Conservation (phyloP, 2,888 invertebrate genomes). For the Synergus umbraculus region DNA sequence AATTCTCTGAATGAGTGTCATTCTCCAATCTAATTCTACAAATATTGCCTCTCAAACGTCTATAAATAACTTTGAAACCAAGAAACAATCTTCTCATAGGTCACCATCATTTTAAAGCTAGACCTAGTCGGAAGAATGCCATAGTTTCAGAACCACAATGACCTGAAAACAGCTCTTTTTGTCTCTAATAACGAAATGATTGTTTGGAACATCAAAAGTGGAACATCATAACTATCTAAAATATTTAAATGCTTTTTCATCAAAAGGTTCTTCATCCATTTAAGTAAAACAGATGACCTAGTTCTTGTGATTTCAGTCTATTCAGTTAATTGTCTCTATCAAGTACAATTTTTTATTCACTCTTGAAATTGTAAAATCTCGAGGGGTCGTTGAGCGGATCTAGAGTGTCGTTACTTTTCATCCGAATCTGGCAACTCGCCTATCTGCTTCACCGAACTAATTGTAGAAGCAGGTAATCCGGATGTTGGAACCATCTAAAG, state of each 20-base stretch:
- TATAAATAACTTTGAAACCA: no score
- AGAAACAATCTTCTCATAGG: no score
- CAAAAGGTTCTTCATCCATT: background rate
- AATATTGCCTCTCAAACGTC: background rate
- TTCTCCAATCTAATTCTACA: background rate
- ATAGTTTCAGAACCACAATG: background rate
- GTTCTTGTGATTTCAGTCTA: background rate
- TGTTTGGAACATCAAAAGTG: background rate
- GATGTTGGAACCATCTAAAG: background rate
- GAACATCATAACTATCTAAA: background rate
- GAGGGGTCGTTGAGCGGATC: slow-evolving; percentile 10
- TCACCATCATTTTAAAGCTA: no score
- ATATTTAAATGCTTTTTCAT: background rate
- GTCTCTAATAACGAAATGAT: background rate
- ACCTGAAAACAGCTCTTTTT: background rate
- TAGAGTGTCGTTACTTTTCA: slow-evolving; percentile 3
- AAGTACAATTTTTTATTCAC: background rate
- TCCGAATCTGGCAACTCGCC: slow-evolving; percentile 7
- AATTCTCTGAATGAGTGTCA: background rate
- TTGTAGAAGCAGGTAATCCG: slow-evolving; percentile 18
- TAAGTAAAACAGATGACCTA: background rate
- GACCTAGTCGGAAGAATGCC: no score
- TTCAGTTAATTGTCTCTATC: background rate
- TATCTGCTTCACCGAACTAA: background rate
- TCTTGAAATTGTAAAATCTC: background rate